Conservation (phyloP, 92 coral and sea anemone genomes). For the Porites divaricata region DNA sequence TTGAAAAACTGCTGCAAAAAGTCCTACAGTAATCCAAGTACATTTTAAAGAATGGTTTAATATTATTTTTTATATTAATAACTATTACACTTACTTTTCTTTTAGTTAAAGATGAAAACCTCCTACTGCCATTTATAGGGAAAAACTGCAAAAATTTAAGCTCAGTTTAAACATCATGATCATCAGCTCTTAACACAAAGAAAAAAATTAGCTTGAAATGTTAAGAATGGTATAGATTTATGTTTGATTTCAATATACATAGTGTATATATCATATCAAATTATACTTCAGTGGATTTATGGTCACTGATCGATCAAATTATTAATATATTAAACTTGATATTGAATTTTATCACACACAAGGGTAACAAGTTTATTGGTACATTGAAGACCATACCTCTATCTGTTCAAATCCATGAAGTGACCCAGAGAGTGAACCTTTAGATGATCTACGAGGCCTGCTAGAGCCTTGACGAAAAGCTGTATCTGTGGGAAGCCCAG, state of each 20-base stretch:
- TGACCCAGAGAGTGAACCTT: slow-evolving; percentile 46
- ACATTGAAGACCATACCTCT: slow-evolving; percentile 6
- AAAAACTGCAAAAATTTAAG: slow-evolving; percentile 21
- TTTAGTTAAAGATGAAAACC: slow-evolving; percentile 7
- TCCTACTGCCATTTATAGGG: slow-evolving; percentile 23
- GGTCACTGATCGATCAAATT: too few relatives aligned
- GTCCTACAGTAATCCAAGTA: too few relatives aligned
- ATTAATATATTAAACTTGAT: too few relatives aligned
- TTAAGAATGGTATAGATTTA: too few relatives aligned
- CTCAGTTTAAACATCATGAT: not conserved
- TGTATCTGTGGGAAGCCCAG: slow-evolving; percentile 44
- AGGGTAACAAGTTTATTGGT: too few relatives aligned
- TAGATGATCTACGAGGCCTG: slow-evolving; percentile 23
- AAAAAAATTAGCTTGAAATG: too few relatives aligned
- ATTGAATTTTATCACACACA: too few relatives aligned
- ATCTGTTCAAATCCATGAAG: slow-evolving; percentile 46
- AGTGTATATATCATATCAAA: too few relatives aligned
- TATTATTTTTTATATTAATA: not conserved
- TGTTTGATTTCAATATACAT: too few relatives aligned
- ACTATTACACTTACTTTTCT: slow-evolving; percentile 9
- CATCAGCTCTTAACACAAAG: not conserved
- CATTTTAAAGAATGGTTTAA: not conserved
- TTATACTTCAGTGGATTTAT: too few relatives aligned
- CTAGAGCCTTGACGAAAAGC: not conserved
- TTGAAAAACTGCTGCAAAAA: too few relatives aligned